Conservation (phyloP, 2,113 vertebrate genomes). For the Pollimyrus isidori region DNA sequence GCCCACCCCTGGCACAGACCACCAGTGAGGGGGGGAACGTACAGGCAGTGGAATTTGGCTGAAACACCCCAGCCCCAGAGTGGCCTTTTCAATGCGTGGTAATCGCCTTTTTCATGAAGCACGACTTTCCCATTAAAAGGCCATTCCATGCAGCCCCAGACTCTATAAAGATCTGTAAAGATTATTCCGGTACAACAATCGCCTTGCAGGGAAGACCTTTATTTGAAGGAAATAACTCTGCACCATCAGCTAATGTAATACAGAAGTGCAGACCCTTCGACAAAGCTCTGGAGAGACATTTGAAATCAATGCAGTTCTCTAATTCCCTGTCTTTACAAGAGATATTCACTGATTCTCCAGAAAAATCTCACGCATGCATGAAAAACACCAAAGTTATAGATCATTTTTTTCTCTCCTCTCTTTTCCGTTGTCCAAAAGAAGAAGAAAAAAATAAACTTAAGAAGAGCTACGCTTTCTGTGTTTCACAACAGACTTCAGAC, state of each 20-base stretch:
- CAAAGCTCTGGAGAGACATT: background rate
- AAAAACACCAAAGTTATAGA: background rate
- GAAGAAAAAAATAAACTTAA: background rate
- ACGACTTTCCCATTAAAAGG: background rate
- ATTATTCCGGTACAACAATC: conserved; percentile 1
- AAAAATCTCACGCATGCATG: background rate
- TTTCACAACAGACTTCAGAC: background rate
- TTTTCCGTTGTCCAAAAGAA: background rate
- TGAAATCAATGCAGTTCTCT: background rate
- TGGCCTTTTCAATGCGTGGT: background rate
- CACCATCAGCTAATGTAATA: background rate
- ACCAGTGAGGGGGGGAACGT: background rate
- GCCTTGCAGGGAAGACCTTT: background rate
- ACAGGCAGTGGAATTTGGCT: background rate
- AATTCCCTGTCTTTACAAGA: background rate
- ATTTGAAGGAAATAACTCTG: background rate
- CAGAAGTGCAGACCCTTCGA: background rate
- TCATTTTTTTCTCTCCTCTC: background rate
- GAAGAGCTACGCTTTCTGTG: background rate
- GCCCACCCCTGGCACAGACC: background rate
- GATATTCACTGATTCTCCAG: background rate
- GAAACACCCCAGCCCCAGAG: background rate
- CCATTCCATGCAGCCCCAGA: background rate
- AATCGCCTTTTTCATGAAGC: background rate
- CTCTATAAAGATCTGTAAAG: conserved; percentile 5